Evolutionary conservation across 2,797 vertebrate species (phyloP).

Genomic region (Nannoperca australis): DNA sequence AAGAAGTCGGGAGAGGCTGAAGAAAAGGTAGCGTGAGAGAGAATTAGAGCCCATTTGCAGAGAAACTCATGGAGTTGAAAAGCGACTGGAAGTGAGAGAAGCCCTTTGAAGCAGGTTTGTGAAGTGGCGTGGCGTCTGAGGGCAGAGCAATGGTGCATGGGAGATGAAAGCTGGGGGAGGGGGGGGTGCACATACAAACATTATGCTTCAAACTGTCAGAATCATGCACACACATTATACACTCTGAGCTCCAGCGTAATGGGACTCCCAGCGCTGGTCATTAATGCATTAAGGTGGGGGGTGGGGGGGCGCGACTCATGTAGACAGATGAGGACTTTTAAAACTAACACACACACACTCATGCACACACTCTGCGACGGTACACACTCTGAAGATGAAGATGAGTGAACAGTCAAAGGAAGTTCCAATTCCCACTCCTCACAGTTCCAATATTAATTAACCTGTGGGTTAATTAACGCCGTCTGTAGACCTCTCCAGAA

Average conservation of each 20-base stretch:
- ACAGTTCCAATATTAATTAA: slow-evolving; percentile 58
- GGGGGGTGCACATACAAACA: slow-evolving; percentile 33
- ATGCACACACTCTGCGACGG: not conserved
- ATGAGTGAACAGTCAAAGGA: slow-evolving; percentile 28
- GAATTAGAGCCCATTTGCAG: slow-evolving; percentile 28
- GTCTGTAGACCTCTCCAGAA: slow-evolving; percentile 38
- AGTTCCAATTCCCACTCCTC: slow-evolving; percentile 39
- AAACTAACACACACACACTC: slow-evolving; percentile 1
- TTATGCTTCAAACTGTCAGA: slow-evolving; percentile 36
- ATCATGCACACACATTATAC: slow-evolving; percentile 13
- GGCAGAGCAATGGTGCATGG: slow-evolving; percentile 50
- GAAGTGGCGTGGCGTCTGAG: slow-evolving; percentile 61
- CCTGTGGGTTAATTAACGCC: slow-evolving; percentile 73
- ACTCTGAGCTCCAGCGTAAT: slow-evolving; percentile 33
- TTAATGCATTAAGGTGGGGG: slow-evolving; percentile 44
- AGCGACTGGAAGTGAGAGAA: slow-evolving; percentile 14
- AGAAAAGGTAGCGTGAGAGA: slow-evolving; percentile 2
- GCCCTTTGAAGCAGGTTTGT: slow-evolving; percentile 66
- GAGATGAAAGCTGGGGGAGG: slow-evolving; percentile 71
- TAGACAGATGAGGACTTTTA: slow-evolving; percentile 12
- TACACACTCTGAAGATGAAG: slow-evolving; percentile 13
- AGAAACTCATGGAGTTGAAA: slow-evolving; percentile 4
- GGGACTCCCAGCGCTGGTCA: slow-evolving; percentile 37
- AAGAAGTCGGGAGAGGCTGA: not conserved
- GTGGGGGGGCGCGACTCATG: slow-evolving; percentile 16